Evolutionary conservation across 2,797 vertebrate species (phyloP).

Genomic region (Sebastes minor): DNA sequence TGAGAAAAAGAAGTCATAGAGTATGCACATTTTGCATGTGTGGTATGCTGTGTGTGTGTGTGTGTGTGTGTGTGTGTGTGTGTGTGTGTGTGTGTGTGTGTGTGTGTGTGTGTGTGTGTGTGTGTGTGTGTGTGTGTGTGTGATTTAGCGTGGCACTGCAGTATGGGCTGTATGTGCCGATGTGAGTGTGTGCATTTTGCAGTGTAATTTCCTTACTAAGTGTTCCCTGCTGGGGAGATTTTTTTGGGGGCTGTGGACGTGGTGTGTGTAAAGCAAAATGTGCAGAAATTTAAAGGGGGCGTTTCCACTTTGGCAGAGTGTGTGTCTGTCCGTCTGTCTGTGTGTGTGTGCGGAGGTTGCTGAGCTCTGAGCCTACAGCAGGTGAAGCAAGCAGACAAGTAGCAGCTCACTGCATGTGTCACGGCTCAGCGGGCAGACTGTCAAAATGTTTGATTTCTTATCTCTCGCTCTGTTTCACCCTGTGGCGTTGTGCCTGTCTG

Average conservation of each 20-base stretch:
- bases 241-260: constrained; percentile 10
- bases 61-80: background rate
- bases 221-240: constrained; percentile 31
- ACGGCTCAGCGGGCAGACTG: constrained; percentile 52
- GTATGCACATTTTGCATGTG: constrained; percentile 35
- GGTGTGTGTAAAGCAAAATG: constrained; percentile 20
- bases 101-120: background rate
- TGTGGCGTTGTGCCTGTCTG: constrained; percentile 37
- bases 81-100: background rate
- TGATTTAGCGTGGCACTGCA: constrained; percentile 47
- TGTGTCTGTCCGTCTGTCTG: background rate
- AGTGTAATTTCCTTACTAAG: constrained; percentile 29
- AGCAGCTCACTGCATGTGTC: constrained; percentile 43
- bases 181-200: constrained; percentile 43
- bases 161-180: constrained; percentile 35
- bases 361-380: constrained; percentile 49
- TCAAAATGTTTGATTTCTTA: constrained; percentile 56
- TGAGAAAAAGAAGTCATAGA: constrained; percentile 10
- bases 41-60: constrained; percentile 2
- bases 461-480: constrained; percentile 56
- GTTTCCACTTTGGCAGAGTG: constrained; percentile 47
- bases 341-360: constrained; percentile 27
- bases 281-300: constrained; percentile 40
- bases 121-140: background rate
- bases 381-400: constrained; percentile 57